Base-by-base conservation (phyloP, 1,140 invertebrate species). In the Drosophila takahashii region DNA sequence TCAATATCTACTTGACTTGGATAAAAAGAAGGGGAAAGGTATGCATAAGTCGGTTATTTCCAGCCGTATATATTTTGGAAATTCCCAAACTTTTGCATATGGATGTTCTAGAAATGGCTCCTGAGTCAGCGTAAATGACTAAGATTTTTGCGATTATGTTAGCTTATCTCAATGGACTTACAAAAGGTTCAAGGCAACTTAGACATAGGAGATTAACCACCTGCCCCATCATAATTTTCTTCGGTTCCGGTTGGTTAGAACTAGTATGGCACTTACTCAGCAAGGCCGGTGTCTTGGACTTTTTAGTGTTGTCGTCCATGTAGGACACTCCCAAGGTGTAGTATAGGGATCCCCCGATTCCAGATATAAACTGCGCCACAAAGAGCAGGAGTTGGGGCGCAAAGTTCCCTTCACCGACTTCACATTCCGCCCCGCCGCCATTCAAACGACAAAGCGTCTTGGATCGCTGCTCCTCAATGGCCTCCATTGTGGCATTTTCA, bases 271-370 rank as follows among this genome's bases (percentile, higher is more conserved):
- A 93, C 93, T 92, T 85, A 94, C 95, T 95, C 47, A 95, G 93
- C 16, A 95, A 84, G 1, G 94, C 94, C 10, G 95, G 95, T 3
- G 95, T 95, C 79, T 95, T 95, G 9, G 95, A 95, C 78, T 95
- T 95, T 73, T 95, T 95, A 26, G 95, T 95, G 77, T 95, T 95
- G 71, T 95, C 95, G 74, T 95, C 95, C 94, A 95, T 95, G 66
- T 96, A 95, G n/a, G 95, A 95, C 0, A 95, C 93, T 4, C 95
- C 95, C 6, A 96, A 92, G 0, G 94, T 95, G 62, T 95, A 95
- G 77, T 95, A 95, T 0, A 95, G 81, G 0, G 94, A 95, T 9
- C 94, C 94, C 18, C 95, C 95, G 15, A 96, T 94, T 2, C 95
- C 95, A 0, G 95, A 95, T 39, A 95, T 94, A 15, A 95, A 93